A percentile compares a stretch with the other conserved stretches of the same genome.
phyloP scores from a whole-genome alignment of 2,888 invertebrate species.

The Choreutis nemorana region DNA sequence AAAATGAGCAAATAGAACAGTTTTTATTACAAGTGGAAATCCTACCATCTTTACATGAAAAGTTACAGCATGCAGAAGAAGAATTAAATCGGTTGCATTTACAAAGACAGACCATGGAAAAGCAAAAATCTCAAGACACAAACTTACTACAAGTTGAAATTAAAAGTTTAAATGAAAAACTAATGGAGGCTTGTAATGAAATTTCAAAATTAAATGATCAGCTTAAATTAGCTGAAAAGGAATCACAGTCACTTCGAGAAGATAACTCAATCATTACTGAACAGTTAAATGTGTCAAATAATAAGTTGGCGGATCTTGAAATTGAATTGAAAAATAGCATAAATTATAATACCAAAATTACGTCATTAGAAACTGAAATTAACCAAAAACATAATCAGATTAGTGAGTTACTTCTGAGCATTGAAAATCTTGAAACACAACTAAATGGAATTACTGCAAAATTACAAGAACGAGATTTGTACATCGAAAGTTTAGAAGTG shows the following conservation, averaged over 20 bases:
- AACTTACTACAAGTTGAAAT: constrained; percentile 28
- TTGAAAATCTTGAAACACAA: constrained; percentile 36
- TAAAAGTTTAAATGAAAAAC: constrained; percentile 20
- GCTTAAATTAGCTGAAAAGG: constrained; percentile 24
- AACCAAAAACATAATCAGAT: constrained; percentile 42
- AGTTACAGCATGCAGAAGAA: constrained; percentile 43
- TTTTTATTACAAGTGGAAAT: constrained; percentile 36
- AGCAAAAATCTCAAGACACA: constrained; percentile 30
- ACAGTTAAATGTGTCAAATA: constrained; percentile 38
- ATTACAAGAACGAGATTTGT: constrained; percentile 76
- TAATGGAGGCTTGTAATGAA: constrained; percentile 23
- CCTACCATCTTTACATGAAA: constrained; percentile 40
- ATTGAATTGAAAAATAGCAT: constrained; percentile 46
- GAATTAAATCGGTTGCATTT: constrained; percentile 36
- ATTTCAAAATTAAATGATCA: constrained; percentile 25
- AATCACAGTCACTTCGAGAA: constrained; percentile 26
- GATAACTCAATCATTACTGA: constrained; percentile 28
- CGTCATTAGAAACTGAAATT: constrained; percentile 39
- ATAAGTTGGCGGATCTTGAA: constrained; percentile 46
- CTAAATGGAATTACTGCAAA: constrained; percentile 69
- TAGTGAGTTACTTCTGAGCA: constrained; percentile 29
- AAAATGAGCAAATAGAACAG: constrained; percentile 37
- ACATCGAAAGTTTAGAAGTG: constrained; percentile 75
- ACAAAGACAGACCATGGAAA: constrained; percentile 29
- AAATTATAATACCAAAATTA: constrained; percentile 43